A percentile compares a stretch with the other conserved stretches of the same genome.
Conservation (phyloP, 2,888 invertebrate genomes). For the Agelastica alni region DNA sequence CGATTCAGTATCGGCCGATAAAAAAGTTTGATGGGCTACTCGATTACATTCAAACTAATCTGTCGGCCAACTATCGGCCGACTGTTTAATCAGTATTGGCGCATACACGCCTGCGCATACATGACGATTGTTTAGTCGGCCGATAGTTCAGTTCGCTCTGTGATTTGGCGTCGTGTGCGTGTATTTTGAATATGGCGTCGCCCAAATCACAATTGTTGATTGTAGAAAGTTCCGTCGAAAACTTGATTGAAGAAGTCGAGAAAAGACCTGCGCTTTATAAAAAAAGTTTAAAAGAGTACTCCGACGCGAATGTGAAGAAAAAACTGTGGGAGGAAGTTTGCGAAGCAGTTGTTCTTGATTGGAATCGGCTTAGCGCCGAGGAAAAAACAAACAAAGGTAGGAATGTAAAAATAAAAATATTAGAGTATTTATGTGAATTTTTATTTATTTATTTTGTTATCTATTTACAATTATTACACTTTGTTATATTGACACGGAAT, state of each 20-base stretch:
- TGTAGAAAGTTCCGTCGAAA: not conserved
- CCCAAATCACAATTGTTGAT: slow-evolving; percentile 2
- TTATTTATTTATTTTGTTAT: too few species aligned
- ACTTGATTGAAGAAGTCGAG: slow-evolving; percentile 6
- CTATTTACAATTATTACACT: slow-evolving; percentile 28
- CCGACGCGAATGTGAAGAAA: slow-evolving; percentile 2
- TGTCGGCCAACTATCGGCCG: slow-evolving; percentile 25
- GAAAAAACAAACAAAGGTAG: slow-evolving; percentile 33
- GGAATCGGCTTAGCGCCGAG: slow-evolving; percentile 28
- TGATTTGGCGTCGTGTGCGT: slow-evolving; percentile 14
- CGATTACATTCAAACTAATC: slow-evolving; percentile 22
- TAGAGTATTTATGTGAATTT: slow-evolving; percentile 6
- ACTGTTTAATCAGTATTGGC: slow-evolving; percentile 22
- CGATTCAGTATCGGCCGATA: slow-evolving; percentile 26
- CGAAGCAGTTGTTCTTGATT: slow-evolving; percentile 6
- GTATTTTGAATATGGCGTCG: slow-evolving; percentile 7
- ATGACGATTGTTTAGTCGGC: slow-evolving; percentile 20
- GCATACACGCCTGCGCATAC: slow-evolving; percentile 16
- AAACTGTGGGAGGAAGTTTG: not conserved
- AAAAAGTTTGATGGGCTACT: slow-evolving; percentile 27
- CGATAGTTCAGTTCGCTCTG: slow-evolving; percentile 7
- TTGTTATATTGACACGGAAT: slow-evolving; percentile 33
- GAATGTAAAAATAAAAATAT: too few species aligned
- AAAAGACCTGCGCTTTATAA: slow-evolving; percentile 11
- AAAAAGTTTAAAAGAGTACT: slow-evolving; percentile 4